A percentile compares a stretch with the other conserved stretches of the same genome.
Evolutionary conservation across 2,888 invertebrate species (phyloP).

Genomic region (Nasonia oneida): DNA sequence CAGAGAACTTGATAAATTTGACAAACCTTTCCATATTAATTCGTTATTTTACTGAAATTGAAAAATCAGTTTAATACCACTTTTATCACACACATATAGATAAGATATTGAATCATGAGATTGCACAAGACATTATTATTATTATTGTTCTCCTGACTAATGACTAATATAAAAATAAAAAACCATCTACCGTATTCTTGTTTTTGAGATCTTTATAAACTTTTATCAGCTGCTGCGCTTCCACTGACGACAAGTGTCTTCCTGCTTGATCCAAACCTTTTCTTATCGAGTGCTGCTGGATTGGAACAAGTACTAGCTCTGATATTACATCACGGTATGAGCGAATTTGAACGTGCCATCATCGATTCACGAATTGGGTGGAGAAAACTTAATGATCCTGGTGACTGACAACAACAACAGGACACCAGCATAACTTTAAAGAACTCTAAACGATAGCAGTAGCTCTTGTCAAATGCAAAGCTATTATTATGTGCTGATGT

Average conservation of each 20-base stretch:
- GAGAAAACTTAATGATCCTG: slow-evolving; percentile 81
- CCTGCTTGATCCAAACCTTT: slow-evolving; percentile 45
- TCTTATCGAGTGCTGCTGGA: slow-evolving; percentile 44
- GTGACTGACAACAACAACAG: slow-evolving; percentile 81
- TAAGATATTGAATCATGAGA: slow-evolving; percentile 6
- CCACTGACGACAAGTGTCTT: slow-evolving; percentile 52
- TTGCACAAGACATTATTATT: neutral
- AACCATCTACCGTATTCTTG: neutral
- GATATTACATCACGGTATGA: slow-evolving; percentile 75
- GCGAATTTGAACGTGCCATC: slow-evolving; percentile 74
- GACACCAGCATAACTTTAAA: slow-evolving; percentile 68
- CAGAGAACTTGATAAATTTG: neutral
- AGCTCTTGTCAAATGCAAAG: slow-evolving; percentile 66
- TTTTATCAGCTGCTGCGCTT: slow-evolving; percentile 53
- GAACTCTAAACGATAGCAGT: slow-evolving; percentile 76
- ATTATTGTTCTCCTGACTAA: neutral
- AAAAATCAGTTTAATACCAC: neutral
- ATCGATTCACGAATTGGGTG: slow-evolving; percentile 78
- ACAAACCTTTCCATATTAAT: neutral
- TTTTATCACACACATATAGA: neutral
- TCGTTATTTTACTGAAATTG: neutral
- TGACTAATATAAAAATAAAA: slow-evolving; percentile 43
- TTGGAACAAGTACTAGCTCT: slow-evolving; percentile 54
- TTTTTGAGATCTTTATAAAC: slow-evolving; percentile 18
- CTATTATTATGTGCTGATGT: slow-evolving; percentile 49